Evolutionary conservation across 2,113 vertebrate species (phyloP), one percentile per base, ranked within the genome.

Genomic region (Origma solitaria): DNA sequence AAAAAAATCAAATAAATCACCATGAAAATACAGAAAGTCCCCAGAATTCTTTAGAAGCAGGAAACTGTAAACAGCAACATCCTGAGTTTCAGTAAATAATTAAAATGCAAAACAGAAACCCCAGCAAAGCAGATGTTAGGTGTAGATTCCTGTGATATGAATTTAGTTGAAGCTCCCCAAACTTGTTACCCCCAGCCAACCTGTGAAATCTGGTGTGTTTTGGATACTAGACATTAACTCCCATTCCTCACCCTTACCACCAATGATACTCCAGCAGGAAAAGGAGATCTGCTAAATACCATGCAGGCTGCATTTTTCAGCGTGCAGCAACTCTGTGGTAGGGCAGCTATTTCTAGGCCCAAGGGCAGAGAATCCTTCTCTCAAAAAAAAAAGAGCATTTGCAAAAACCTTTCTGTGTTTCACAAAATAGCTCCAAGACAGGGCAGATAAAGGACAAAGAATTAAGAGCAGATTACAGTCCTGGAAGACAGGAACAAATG

Each of bases 31-130:
- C 72, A 95, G 80, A 94, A 96, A 96, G 79, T 94, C 80, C 93
- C 76, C 51, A 83, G 60, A 82, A 83, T 79, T 71, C 82, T 92
- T 91, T 6, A 93, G 72, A 96, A 92, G 88, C 90, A 80, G 90
- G 92, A 90, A 96, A 77, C 68, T 86, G 50, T 93, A 93, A 96
- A 96, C 82, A 95, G 79, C 76, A 95, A 57, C 80, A 93, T 96
- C 94, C 94, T 83, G 88, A 86, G 71, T 96, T 95, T 95, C 93
- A 81, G 95, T 93, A 95, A 95, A 95, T 92, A 94, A 94, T 90
- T 90, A 77, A 96, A 90, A 97, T 81, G 90, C 92, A 95, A 92
- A 97, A 38, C 82, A 92, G 93, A 91, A 94, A 88, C 5, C 1
- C 49, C 85, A 76, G 65, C 44, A 86, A 86, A 96, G 69, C 85